Evolutionary conservation across 2,113 vertebrate species (phyloP), one percentile per base, ranked within the genome.

Genomic region (Corydoras maculifer): DNA sequence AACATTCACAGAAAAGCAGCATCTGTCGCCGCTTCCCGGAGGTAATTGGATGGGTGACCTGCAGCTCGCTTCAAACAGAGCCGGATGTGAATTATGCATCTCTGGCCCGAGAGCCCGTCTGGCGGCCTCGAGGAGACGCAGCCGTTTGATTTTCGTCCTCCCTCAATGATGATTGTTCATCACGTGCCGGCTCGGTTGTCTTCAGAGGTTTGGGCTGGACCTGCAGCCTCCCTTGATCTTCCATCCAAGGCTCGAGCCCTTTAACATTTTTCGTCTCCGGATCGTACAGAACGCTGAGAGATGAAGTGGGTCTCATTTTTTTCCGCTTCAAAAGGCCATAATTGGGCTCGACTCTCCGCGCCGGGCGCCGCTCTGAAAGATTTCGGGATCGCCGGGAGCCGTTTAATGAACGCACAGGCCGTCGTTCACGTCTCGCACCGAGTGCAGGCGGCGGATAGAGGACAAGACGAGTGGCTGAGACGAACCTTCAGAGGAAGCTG

Each of bases 41-140:
- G 51, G 65, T 60, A 65, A 73, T 77, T 77, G 66, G 50, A 66
- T 65, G 31, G 71, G 35, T 48, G 62, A 65, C 49, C 61, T 15
- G 35, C 9, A 60, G 66, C 61, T 29, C 60, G 32, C 66, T 65
- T 73, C 66, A 73, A 43, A 77, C 55, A 55, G 43, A 73, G 60
- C 14, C 9, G 70, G 35, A 35, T 58, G 59, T 74, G 67, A 74
- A 77, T 74, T 66, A 73, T 70, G 55, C 66, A 73, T 55, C 15
- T 25, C 9, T 43, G 75, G 30, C 32, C 25, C 6, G 7, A 60
- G 61, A 11, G 62, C 61, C 70, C 60, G 69, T 77, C 70, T 77
- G 62, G 29, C 14, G 3, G 7, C n/a, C 11, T 32, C 25, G 30
- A n/a, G 51, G 54, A 63, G 9, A 49, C 12, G 3, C 32, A 29